Base-by-base conservation (phyloP, 2,888 invertebrate species). In the Trissonchulus sp. region DNA sequence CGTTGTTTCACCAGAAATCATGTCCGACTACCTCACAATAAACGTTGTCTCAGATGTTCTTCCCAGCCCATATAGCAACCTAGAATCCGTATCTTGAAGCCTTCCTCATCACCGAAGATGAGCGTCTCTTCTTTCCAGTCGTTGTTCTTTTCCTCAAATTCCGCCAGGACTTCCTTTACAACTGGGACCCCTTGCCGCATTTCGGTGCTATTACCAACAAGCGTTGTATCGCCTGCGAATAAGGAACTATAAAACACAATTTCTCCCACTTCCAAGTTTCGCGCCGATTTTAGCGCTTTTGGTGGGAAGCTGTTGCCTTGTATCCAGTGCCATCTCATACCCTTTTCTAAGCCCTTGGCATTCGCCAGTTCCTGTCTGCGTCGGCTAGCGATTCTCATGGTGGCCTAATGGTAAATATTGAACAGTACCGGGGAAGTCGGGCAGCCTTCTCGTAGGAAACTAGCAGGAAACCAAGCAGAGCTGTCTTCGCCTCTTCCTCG, bases 11-110 rank as follows among this genome's bases (percentile, higher is more conserved):
- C 18, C 60, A 60, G 60, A 60, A 60, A 60, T 18, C 60, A 60
- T 18, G 60, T 60, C n/a, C 60, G 18, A 18, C 18, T 18, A 18
- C 60, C 60, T 60, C 60, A 18, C 60, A n/a, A 60, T n/a, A 60
- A n/a, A 18, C 60, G 60, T 60, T 60, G 60, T 60, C 60, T 60
- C 60, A 60, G 18, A 60, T 60, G 18, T n/a, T n/a, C 60, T 60
- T 60, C 60, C 60, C 60, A 60, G 60, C n/a, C 60, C 60, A 60
- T 60, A n/a, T 60, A 60, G n/a, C 60, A 60, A 60, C 60, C 60
- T 18, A 60, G 60, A 18, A 60, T 60, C 18, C 60, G 60, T n/a
- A 60, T n/a, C 18, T 60, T 60, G n/a, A 18, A n/a, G 60, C 60
- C 60, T 18, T 60, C 60, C 60, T 60, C 60, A n/a, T 60, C n/a